phyloP scores from a whole-genome alignment of 2,888 invertebrate species.

The Cantharis rustica region DNA sequence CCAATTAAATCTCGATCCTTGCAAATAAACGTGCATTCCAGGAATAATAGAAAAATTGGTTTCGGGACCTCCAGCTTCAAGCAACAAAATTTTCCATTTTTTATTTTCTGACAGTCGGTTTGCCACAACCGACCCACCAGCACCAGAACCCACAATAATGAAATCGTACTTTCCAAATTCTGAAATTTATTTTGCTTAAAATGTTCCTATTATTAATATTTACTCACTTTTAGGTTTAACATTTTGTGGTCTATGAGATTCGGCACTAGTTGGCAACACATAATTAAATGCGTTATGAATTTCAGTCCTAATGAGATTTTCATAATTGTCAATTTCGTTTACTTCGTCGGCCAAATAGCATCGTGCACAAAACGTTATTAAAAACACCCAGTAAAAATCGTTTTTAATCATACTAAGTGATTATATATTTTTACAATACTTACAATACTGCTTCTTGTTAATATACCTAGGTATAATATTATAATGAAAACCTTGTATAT shows the following conservation, averaged over 20 bases:
- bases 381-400: neutral
- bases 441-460: too few relatives aligned
- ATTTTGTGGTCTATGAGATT: neutral
- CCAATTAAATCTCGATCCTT: constrained; percentile 18
- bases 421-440: neutral
- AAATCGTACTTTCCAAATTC: constrained; percentile 61
- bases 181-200: neutral
- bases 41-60: constrained; percentile 17
- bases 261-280: neutral
- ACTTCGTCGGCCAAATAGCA: neutral
- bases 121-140: constrained; percentile 69
- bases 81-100: constrained; percentile 66
- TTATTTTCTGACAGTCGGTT: constrained; percentile 68
- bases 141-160: constrained; percentile 70
- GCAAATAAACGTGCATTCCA: constrained; percentile 12
- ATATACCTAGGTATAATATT: too few relatives aligned
- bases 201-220: neutral
- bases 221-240: neutral
- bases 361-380: neutral
- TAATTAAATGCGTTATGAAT: neutral
- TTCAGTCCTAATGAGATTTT: neutral
- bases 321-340: neutral
- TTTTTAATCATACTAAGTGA: neutral
- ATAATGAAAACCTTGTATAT: too few relatives aligned
- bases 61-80: constrained; percentile 63